These are phyloP conservation scores for Pterostichus madidus DNA, from an alignment of 2,888 invertebrate genomes.

Conservation along the genomic window DNA sequence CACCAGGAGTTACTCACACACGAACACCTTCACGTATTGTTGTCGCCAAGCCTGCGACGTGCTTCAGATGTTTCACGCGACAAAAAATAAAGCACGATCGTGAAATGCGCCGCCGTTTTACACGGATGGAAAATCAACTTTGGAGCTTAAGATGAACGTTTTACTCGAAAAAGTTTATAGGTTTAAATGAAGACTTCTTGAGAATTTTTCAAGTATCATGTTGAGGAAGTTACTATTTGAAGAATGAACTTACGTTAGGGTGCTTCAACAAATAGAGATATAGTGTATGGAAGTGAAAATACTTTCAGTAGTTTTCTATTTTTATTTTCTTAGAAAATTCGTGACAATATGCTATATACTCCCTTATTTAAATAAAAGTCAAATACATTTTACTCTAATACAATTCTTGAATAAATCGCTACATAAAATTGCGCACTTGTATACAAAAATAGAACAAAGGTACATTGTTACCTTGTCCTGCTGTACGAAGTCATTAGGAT, in stretches of 20 bases:
- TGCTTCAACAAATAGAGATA: conserved; percentile 5
- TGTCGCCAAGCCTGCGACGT: conserved; percentile 44
- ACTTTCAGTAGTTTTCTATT: conserved; percentile 23
- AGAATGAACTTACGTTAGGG: conserved; percentile 6
- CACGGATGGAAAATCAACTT: conserved; percentile 44
- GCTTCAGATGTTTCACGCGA: conserved; percentile 55
- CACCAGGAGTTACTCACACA: conserved; percentile 56
- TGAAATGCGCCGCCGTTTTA: conserved; percentile 33
- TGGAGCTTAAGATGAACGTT: conserved; percentile 32
- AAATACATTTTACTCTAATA: background rate
- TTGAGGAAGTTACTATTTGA: conserved; percentile 4
- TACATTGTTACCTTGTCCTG: no score
- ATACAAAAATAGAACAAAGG: no score
- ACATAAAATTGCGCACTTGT: no score
- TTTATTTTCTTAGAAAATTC: background rate
- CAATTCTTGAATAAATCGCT: no score
- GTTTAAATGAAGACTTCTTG: conserved; percentile 47
- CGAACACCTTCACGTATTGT: conserved; percentile 57
- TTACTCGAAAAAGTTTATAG: conserved; percentile 56
- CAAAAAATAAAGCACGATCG: conserved; percentile 51
- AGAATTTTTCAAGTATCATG: conserved; percentile 47
- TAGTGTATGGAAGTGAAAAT: background rate
- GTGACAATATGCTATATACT: background rate
- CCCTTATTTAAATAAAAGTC: background rate
- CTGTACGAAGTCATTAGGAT: no score